Base-by-base conservation (phyloP, 1,140 invertebrate species). In the Tachypleus tridentatus region DNA sequence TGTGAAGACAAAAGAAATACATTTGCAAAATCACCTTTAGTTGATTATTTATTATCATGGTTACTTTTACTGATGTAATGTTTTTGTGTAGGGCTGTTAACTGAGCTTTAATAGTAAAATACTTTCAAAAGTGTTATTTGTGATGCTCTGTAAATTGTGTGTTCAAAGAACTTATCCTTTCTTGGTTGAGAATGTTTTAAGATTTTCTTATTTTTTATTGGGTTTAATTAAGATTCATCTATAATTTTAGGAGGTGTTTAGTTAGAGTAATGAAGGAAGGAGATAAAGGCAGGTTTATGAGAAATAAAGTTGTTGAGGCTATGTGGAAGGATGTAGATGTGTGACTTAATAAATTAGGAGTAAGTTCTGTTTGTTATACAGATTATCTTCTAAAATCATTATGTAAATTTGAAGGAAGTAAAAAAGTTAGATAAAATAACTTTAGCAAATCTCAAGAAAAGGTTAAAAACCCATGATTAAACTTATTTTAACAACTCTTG, bases 281-380 rank as follows among this genome's bases (percentile, higher is more conserved):
- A 48, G 80, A 85, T 54, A 77, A 86, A 72, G 90, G 90, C 4
- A 74, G 81, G 69, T 77, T 81, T 70, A 72, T 88, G 10, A 81
- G 88, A 70, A 87, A 89, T 76, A 76, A 76, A 71, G 78, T 92
- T 11, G 80, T 92, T 29, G 82, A 86, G 77, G 83, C 86, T 3
- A 79, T 93, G 77, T 93, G 90, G 90, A 75, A 83, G 57, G 90
- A 93, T 81, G 81, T 86, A n/a, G 80, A 82, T 53, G 78, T 79
- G 5, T 82, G 87, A 73, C 78, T 82, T 47, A 87, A 86, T 72
- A 82, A 86, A 76, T 74, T 91, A 65, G 85, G 85, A 64, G 87
- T 87, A 60, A 7, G 53, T 54, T 3, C 0, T n/a, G 3, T 8
- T n/a, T 54, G 53, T 54, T 54, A 2, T 29, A 29, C 29, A 29